Base-by-base conservation (phyloP, 2,888 invertebrate species). In the Caenorhabditis plicata region DNA sequence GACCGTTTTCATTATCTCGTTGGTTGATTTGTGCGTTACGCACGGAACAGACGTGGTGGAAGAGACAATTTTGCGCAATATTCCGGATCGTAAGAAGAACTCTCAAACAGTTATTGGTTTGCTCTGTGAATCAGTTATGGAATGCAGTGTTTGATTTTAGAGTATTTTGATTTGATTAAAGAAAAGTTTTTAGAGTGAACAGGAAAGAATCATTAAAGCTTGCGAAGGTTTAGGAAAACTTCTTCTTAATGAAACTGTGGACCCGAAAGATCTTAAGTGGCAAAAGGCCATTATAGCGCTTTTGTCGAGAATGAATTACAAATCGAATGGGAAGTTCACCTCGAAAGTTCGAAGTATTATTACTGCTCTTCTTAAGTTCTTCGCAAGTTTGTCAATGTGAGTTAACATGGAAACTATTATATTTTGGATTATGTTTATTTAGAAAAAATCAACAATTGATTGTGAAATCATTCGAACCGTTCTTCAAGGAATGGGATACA, bases 261-360 rank as follows among this genome's bases (percentile, higher is more conserved):
- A 49, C 2, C 26, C 44, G 1, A 22, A 47, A 4, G 8, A 26
- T 23, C 5, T 11, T 15, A 39, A 9, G 19, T 52, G 48, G 45
- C 32, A 45, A 13, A n/a, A 17, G 11, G 40, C 42, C n/a, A 27
- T 58, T 13, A 25, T 35, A 0, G 3, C 52, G 2, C 29, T 58
- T 22, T 20, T 58, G 27, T 48, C 31, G 17, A 20, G 58, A 15
- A 33, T 45, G 5, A 33, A 52, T 13, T 53, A 31, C 40, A 29
- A 27, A 15, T 23, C 49, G 22, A 29, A 23, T 11, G 41, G 45
- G 22, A 7, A 1, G 4, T 31, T 36, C 9, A 2, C 33, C 0
- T 33, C 52, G 1, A 43, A 20, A n/a, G n/a, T 52, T 23, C 48
- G 58, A 15, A 52, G 52, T 29, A 38, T 31, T 3, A 52, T 53